A percentile compares a stretch with the other conserved stretches of the same genome.
Evolutionary conservation across 2,113 vertebrate genomes (phyloP).

Genomic region (Sinocyclocheilus grahami): DNA sequence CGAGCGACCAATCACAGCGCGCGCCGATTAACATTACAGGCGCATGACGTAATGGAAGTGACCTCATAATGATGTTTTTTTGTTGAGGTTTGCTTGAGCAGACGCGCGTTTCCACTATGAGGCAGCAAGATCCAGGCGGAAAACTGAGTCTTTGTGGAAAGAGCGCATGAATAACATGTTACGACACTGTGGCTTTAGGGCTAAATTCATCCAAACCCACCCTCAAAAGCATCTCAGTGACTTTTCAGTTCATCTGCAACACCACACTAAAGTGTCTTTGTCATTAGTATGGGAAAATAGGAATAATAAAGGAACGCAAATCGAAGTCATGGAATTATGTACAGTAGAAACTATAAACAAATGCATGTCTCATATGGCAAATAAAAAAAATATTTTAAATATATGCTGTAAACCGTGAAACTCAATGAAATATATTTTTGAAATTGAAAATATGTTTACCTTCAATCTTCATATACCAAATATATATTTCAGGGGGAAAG

Average conservation of each 20-base stretch:
- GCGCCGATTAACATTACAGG: slow-evolving; percentile 65
- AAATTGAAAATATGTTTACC: no score
- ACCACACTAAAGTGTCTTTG: neutral
- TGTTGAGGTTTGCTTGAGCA: neutral
- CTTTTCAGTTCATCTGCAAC: neutral
- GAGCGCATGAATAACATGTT: neutral
- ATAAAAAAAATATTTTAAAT: no score
- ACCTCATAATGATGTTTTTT: slow-evolving; percentile 51
- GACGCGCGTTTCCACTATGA: neutral
- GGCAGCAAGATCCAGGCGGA: slow-evolving; percentile 14
- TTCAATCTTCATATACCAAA: no score
- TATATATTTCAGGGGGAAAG: no score
- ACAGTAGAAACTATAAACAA: neutral
- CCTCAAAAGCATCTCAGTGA: no score
- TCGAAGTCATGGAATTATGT: neutral
- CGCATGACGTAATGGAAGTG: slow-evolving; percentile 67
- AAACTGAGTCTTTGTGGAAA: neutral
- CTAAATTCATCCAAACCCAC: neutral
- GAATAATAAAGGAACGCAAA: neutral
- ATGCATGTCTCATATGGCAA: no score
- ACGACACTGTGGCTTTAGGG: no score
- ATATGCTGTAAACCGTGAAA: no score
- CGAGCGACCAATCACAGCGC: slow-evolving; percentile 60
- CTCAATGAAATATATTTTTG: no score
- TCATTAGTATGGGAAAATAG: neutral